Evolutionary conservation across 2,113 vertebrate species (phyloP), one percentile per base, ranked within the genome.

Genomic region (Oryzias woworae): DNA sequence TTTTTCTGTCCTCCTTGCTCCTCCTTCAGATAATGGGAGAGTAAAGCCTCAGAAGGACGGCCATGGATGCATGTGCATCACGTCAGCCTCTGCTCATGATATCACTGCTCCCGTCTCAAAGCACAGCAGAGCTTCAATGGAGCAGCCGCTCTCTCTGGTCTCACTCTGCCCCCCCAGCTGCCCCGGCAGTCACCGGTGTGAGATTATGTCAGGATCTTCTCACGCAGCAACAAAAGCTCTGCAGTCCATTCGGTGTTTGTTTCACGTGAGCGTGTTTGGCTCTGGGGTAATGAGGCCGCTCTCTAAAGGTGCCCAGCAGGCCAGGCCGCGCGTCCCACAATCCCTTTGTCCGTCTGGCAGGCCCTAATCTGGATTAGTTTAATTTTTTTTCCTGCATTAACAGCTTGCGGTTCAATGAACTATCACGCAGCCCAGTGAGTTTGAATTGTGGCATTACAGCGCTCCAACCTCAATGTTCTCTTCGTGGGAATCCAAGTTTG

Each of bases 311-410:
- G 44, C 74, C 69, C 79, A 58, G 69, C 78, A 36, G 71, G 73
- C 67, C 51, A 13, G 45, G 64, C 53, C 62, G 73, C 36, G 84
- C 58, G 47, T 80, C 68, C 66, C 71, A 85, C 73, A 70, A 76
- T 62, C 59, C 71, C 70, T 54, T 78, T 80, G 79, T 72, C 79
- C 55, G 84, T 84, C 86, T 83, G 83, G 31, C 62, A 69, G 77
- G 75, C 75, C 80, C 78, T 89, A 88, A 90, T 90, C 86, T 90
- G 87, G 87, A 88, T 90, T 84, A 88, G 84, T 85, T 80, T 84
- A 78, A 78, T 81, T 88, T 87, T 82, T 69, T 66, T 82, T 81
- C 72, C 68, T 53, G 78, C 84, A 89, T 89, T 88, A 89, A 83
- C 78, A 83, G 61, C 54, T 70, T 46, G 71, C 43, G 76, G 71